These are phyloP conservation scores for Trissolcus japonicus DNA, from an alignment of 2,888 invertebrate genomes.

Conservation along the genomic window DNA sequence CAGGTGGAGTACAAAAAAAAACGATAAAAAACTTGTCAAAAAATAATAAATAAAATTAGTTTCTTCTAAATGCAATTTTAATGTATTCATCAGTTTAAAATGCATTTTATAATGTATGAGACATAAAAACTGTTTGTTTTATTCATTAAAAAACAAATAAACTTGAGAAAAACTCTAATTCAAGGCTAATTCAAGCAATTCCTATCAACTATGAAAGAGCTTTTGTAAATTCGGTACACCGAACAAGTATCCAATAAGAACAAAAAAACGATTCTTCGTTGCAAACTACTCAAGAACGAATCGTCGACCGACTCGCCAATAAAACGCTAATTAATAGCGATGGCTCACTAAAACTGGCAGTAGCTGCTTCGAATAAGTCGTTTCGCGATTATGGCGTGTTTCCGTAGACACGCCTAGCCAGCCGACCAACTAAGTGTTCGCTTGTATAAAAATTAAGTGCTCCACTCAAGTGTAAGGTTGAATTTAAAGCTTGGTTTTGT, in stretches of 20 bases:
- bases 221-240: conserved; percentile 55
- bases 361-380: conserved; percentile 49
- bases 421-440: conserved; percentile 26
- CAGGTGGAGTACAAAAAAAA: neutral
- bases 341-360: conserved; percentile 65
- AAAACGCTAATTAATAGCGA: conserved; percentile 73
- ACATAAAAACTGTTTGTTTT: conserved; percentile 47
- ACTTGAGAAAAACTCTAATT: too few species aligned
- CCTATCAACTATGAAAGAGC: conserved; percentile 68
- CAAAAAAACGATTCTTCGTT: conserved; percentile 35
- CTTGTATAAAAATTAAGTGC: conserved; percentile 24
- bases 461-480: conserved; percentile 1
- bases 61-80: neutral
- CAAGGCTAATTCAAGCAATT: conserved; percentile 57
- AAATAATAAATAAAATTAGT: too few species aligned
- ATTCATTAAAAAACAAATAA: conserved; percentile 56
- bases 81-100: neutral
- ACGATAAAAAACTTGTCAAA: too few species aligned
- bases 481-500: conserved; percentile 1
- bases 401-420: conserved; percentile 54
- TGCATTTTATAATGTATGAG: neutral
- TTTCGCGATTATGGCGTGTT: conserved; percentile 57
- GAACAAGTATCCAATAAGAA: conserved; percentile 65
- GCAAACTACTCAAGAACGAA: conserved; percentile 23
- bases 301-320: conserved; percentile 65